Evolutionary conservation across 2,113 vertebrate genomes (phyloP).

Genomic region (Myotis davidii): DNA sequence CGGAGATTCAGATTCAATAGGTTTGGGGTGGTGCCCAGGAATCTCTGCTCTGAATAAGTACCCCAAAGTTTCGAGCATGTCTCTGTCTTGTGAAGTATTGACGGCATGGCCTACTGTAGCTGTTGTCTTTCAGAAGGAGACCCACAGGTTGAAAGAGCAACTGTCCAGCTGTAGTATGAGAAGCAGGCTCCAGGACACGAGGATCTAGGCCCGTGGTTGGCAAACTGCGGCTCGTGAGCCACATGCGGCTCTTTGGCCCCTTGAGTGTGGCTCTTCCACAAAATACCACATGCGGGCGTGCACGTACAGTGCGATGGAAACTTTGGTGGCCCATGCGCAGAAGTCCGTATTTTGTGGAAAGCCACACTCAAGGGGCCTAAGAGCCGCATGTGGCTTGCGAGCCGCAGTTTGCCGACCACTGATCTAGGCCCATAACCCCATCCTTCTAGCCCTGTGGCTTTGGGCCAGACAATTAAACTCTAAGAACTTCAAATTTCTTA

Average conservation of each 20-base stretch:
- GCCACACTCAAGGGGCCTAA: too few species aligned
- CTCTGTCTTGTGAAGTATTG: neutral
- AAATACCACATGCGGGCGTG: too few species aligned
- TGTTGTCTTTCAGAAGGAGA: neutral
- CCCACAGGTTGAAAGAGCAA: neutral
- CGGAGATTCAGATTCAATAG: neutral
- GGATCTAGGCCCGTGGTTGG: neutral
- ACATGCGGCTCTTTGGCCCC: too few species aligned
- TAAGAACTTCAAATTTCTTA: neutral
- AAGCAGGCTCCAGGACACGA: neutral
- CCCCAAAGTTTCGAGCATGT: neutral
- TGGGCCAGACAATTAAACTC: neutral
- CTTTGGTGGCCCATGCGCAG: too few species aligned
- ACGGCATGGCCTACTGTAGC: neutral
- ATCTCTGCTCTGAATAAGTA: neutral
- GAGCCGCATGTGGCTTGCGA: too few species aligned
- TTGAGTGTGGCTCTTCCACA: too few species aligned
- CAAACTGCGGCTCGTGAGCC: too few species aligned
- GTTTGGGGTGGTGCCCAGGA: neutral
- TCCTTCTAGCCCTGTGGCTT: neutral
- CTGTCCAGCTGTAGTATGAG: neutral
- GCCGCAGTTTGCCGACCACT: too few species aligned
- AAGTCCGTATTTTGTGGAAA: too few species aligned
- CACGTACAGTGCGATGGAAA: too few species aligned
- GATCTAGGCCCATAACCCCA: neutral